Evolutionary conservation across 2,888 invertebrate species (phyloP), one percentile per base, ranked within the genome.

Genomic region (Sepioteuthis lessoniana): DNA sequence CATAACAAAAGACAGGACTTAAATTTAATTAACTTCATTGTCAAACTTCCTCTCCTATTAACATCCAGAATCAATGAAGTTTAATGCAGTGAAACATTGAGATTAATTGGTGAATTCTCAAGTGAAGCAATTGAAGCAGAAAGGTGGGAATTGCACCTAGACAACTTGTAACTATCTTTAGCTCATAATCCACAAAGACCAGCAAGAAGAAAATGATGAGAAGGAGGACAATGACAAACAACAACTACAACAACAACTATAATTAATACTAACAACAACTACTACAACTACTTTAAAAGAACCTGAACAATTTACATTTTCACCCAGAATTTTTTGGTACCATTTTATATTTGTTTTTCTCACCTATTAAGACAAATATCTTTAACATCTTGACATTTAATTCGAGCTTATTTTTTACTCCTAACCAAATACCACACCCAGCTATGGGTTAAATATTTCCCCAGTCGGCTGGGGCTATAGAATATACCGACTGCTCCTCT

Each of bases 11-110:
- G 76, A 76, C 25, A 25, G 31, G 76, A n/a, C 25, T 19, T 21
- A 25, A n/a, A 76, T 76, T 76, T n/a, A 76, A 76, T 76, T 76
- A 76, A 76, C n/a, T n/a, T 76, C 76, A 76, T 76, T 76, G n/a
- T n/a, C 13, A 76, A 76, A 76, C 76, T 76, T 76, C 76, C 76
- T n/a, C n/a, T 76, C 76, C 31, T 31, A n/a, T 76, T n/a, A 76
- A 76, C 13, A n/a, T 13, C 76, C n/a, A 76, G n/a, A n/a, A 76
- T 76, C 76, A 76, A 31, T n/a, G 31, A n/a, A 76, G 31, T 31
- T n/a, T n/a, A 31, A 76, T n/a, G 76, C n/a, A 31, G 31, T 76
- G n/a, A 13, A 76, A n/a, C 2, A 13, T 76, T 31, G 8, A 76
- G n/a, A 76, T 76, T 55, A 25, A 55, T 76, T 76, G 76, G 8